Evolutionary conservation across 2,888 invertebrate genomes (phyloP).

Genomic region (Drosophila subquinaria): DNA sequence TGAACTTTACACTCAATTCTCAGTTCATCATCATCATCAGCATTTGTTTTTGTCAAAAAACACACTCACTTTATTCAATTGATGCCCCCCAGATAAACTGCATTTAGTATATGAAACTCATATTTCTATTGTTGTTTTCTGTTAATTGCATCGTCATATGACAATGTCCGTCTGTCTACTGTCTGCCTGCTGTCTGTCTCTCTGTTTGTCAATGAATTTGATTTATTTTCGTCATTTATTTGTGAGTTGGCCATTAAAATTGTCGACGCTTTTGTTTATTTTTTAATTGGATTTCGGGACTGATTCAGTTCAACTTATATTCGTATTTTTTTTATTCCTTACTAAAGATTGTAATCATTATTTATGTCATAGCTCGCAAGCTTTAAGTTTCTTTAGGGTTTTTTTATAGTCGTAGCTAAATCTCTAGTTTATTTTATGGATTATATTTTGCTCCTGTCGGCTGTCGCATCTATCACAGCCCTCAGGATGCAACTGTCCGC

Average conservation of each 20-base stretch:
- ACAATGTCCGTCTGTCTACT: conserved; percentile 8
- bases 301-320: not conserved
- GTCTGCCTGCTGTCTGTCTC: conserved; percentile 1
- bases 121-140: conserved; percentile 18
- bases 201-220: conserved; percentile 27
- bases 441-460: conserved; percentile 11
- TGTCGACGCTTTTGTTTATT: conserved; percentile 33
- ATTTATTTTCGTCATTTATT: conserved; percentile 34
- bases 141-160: conserved; percentile 40
- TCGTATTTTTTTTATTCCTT: not conserved
- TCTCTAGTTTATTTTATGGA: conserved; percentile 3
- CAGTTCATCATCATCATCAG: conserved; percentile 16
- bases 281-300: conserved; percentile 35
- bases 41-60: conserved; percentile 8
- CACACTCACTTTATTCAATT: conserved; percentile 17
- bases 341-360: conserved; percentile 4
- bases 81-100: conserved; percentile 12
- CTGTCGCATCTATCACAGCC: conserved; percentile 21
- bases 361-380: conserved; percentile 9
- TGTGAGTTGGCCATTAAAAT: conserved; percentile 27
- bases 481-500: conserved; percentile 30
- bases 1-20: conserved; percentile 7
- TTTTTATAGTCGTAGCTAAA: not conserved
- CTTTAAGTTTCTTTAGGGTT: not conserved
- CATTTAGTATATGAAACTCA: conserved; percentile 14